Evolutionary conservation across 30 jellyfish, hydroid and myxozoan species (phyloP), one percentile per base, ranked within the genome.

Genomic region (Catostylus mosaicus): DNA sequence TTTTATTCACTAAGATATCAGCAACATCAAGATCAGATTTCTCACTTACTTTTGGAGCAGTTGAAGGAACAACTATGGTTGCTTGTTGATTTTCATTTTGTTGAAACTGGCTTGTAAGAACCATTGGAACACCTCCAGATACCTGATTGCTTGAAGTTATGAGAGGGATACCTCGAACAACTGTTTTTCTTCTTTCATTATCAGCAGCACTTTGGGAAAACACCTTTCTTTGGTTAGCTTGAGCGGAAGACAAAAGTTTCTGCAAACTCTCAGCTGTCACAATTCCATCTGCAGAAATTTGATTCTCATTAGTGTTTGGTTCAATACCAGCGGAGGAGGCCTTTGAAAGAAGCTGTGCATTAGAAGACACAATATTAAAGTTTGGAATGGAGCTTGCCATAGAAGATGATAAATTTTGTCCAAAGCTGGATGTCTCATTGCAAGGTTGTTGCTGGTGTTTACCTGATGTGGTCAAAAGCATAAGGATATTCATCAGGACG

Each of bases 21-120:
- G 98, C 98, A 22, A 93, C 97, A 77, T 93, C 98, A 0, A 87
- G 82, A 71, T 93, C 98, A 18, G 97, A 88, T 78, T 93, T 93
- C 43, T 90, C 98, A 74, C 92, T 82, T 0, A 86, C 85, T 35
- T 91, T 80, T 36, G 89, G 84, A 34, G 38, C 33, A 8, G 95
- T 75, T 11, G 72, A 77, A 1, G 97, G 66, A 14, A 72, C 92
- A 31, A 77, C 60, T 19, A 92, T 59, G 30, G 86, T 63, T 14
- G 83, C 69, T 43, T 74, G 86, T n/a, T 51, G 69, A 20, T 57
- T 54, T 14, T 67, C 63, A 30, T 77, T 89, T 22, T 46, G 73
- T 30, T 74, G 89, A 16, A 86, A 30, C 35, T 80, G 88, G 22
- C 75, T 63, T 22, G 94, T 38, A 30, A 92, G 84, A 26, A 92